Evolutionary conservation across 2,113 vertebrate genomes (phyloP).

Genomic region (Saccopteryx leptura): DNA sequence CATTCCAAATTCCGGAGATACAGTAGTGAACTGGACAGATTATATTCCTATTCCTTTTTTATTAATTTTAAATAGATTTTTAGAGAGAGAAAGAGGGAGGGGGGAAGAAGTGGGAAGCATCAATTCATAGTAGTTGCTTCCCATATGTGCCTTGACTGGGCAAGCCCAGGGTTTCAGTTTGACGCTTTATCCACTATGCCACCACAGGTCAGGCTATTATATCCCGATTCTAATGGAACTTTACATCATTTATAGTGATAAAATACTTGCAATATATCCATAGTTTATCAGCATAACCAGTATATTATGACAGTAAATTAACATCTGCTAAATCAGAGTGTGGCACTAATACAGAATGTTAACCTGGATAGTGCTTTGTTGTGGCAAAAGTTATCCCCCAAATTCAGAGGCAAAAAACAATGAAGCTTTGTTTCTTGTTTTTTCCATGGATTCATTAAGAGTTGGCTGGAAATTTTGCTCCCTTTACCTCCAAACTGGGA

Average conservation of each 20-base stretch:
- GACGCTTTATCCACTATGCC: too few relatives aligned
- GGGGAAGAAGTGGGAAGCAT: too few relatives aligned
- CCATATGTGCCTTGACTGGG: too few relatives aligned
- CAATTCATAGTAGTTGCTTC: too few relatives aligned
- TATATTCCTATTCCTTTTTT: not conserved
- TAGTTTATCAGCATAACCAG: slow-evolving; percentile 1
- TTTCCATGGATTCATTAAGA: not conserved
- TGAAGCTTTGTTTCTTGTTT: slow-evolving; percentile 22
- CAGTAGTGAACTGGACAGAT: not conserved
- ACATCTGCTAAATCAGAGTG: slow-evolving; percentile 45
- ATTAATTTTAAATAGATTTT: too few relatives aligned
- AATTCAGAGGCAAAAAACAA: slow-evolving; percentile 9
- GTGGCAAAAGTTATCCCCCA: not conserved
- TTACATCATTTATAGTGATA: slow-evolving; percentile 1
- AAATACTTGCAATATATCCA: not conserved
- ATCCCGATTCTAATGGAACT: slow-evolving; percentile 11
- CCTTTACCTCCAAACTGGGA: not conserved
- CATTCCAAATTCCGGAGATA: slow-evolving; percentile 51
- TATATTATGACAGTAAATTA: slow-evolving; percentile 48
- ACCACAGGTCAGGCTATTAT: not conserved
- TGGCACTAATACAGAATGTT: not conserved
- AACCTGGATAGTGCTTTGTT: not conserved
- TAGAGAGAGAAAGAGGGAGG: too few relatives aligned
- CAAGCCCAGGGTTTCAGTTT: too few relatives aligned
- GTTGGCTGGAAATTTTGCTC: slow-evolving; percentile 15